Evolutionary conservation across 2,113 vertebrate species (phyloP).

Genomic region (Brienomyrus brachyistius): DNA sequence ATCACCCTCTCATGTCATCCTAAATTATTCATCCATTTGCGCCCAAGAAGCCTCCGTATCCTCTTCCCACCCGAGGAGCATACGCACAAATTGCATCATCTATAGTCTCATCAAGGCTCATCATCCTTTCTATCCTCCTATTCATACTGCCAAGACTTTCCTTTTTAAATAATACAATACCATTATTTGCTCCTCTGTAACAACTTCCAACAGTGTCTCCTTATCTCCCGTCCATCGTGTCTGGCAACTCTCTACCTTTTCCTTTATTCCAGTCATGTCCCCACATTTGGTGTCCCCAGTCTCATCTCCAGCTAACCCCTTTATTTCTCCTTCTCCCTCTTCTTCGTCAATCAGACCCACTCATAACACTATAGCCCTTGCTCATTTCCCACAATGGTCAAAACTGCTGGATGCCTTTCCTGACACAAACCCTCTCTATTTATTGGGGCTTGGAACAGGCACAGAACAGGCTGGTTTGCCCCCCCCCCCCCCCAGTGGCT

Average conservation of each 20-base stretch:
- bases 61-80: background rate
- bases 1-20: background rate
- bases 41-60: background rate
- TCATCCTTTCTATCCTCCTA: background rate
- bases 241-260: background rate
- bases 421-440: background rate
- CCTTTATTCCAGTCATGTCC: background rate
- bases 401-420: background rate
- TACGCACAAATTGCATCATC: background rate
- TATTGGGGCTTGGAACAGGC: too few species aligned
- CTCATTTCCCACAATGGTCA: background rate
- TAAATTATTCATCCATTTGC: background rate
- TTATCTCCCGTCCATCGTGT: background rate
- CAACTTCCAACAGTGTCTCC: background rate
- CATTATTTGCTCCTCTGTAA: background rate
- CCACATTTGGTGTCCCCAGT: background rate
- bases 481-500: background rate
- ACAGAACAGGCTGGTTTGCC: too few species aligned
- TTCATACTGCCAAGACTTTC: background rate
- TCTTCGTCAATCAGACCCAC: background rate
- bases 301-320: background rate
- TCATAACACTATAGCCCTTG: background rate
- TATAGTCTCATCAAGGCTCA: background rate
- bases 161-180: background rate
- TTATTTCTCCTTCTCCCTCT: too few species aligned